Conservation (phyloP, 2,888 invertebrate species). For the Aplocera efformata region DNA sequence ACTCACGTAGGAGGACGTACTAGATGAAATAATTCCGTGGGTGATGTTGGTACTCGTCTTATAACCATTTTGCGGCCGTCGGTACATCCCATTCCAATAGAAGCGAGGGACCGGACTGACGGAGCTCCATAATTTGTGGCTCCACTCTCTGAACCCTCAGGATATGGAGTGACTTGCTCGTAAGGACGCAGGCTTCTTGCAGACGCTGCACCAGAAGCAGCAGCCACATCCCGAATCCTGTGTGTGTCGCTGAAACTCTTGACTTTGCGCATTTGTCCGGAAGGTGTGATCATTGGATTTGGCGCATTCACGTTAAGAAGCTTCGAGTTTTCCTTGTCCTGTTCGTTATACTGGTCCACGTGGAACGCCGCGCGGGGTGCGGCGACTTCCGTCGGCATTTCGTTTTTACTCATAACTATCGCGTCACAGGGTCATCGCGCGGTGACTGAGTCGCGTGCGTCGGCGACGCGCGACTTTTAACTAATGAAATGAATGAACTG, state of each 20-base stretch:
- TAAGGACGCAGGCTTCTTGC: slow-evolving; percentile 71
- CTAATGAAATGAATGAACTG: slow-evolving; percentile 45
- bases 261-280: slow-evolving; percentile 76
- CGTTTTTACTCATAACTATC: slow-evolving; percentile 71
- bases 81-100: slow-evolving; percentile 93
- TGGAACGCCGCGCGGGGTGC: slow-evolving; percentile 69
- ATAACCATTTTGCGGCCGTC: slow-evolving; percentile 93
- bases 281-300: slow-evolving; percentile 62
- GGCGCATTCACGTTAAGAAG: slow-evolving; percentile 60
- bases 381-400: slow-evolving; percentile 64
- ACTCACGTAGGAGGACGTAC: slow-evolving; percentile 92
- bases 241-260: slow-evolving; percentile 77
- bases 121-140: slow-evolving; percentile 83
- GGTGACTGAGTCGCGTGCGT: slow-evolving; percentile 66
- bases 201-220: slow-evolving; percentile 71
- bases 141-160: slow-evolving; percentile 82
- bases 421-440: slow-evolving; percentile 76
- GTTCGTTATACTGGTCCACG: slow-evolving; percentile 64
- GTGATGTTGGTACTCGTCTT: slow-evolving; percentile 90
- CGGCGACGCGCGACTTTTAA: slow-evolving; percentile 69
- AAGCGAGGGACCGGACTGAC: slow-evolving; percentile 89
- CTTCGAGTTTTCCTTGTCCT: slow-evolving; percentile 63
- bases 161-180: slow-evolving; percentile 70
- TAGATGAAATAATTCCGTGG: slow-evolving; percentile 91
- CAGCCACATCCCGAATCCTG: slow-evolving; percentile 65